These are phyloP conservation scores for Pedionomus torquatus DNA, from an alignment of 2,113 vertebrate species.

Conservation along the genomic window DNA sequence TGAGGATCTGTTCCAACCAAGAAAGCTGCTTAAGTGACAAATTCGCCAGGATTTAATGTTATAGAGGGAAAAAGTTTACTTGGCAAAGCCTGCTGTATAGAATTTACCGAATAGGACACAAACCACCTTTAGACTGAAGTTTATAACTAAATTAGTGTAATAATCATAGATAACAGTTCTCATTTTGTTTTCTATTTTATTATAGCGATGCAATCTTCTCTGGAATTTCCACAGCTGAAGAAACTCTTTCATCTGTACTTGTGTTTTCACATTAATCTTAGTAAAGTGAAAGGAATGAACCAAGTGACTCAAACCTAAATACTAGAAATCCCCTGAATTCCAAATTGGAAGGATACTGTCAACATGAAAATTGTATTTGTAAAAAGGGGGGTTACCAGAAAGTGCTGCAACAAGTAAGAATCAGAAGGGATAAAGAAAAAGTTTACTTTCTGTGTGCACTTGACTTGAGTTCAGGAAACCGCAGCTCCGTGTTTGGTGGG, in stretches of 20 bases:
- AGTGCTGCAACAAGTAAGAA: neutral
- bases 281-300: slow-evolving; percentile 48
- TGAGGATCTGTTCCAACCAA: neutral
- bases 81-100: neutral
- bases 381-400: neutral
- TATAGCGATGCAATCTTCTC: neutral
- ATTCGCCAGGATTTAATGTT: neutral
- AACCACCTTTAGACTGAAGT: neutral
- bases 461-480: neutral
- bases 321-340: slow-evolving; percentile 50
- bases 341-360: neutral
- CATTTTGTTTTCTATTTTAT: neutral
- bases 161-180: neutral
- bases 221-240: slow-evolving; percentile 21
- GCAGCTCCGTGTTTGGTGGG: neutral
- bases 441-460: neutral
- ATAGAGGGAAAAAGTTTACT: neutral
- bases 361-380: neutral
- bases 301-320: slow-evolving; percentile 15
- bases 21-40: neutral
- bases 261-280: slow-evolving; percentile 27
- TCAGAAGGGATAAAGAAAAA: neutral
- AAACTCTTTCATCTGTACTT: neutral
- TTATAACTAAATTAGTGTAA: neutral
- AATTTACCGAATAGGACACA: neutral